These are phyloP conservation scores for Poecilia gillii DNA, from an alignment of 2,797 vertebrate species.

Conservation along the genomic window DNA sequence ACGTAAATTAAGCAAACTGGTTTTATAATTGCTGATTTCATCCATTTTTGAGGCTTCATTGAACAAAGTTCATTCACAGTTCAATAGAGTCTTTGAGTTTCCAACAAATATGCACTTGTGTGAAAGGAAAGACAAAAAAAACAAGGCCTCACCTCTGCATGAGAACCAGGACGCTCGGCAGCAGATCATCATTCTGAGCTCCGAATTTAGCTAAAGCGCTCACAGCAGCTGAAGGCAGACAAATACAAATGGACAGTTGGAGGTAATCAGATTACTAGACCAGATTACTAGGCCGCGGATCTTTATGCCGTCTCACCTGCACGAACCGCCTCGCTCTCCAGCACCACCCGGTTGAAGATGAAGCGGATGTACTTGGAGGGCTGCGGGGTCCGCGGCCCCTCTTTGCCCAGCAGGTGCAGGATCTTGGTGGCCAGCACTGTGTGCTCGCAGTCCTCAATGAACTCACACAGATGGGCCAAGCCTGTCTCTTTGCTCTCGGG, in stretches of 20 bases:
- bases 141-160: conserved; percentile 87
- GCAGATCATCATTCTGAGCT: conserved; percentile 94
- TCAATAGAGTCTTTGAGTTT: background rate
- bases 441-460: conserved; percentile 98
- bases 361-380: conserved; percentile 99
- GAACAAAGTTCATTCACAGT: background rate
- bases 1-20: background rate
- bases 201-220: conserved; percentile 97
- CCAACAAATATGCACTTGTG: background rate
- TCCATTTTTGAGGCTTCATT: background rate
- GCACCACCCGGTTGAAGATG: conserved; percentile 97
- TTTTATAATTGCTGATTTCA: background rate
- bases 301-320: conserved; percentile 81
- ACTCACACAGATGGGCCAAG: conserved; percentile 97
- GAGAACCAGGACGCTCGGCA: conserved; percentile 95
- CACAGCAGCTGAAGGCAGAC: conserved; percentile 86
- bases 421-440: conserved; percentile 97
- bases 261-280: background rate
- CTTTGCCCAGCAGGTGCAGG: conserved; percentile 94
- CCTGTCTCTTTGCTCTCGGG: conserved; percentile 95
- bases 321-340: conserved; percentile 95
- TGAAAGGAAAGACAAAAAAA: background rate
- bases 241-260: background rate
- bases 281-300: background rate
- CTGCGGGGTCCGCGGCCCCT: conserved; percentile 90